Base-by-base conservation (phyloP, 92 coral and sea anemone species). In the Palythoa grandiflora region DNA sequence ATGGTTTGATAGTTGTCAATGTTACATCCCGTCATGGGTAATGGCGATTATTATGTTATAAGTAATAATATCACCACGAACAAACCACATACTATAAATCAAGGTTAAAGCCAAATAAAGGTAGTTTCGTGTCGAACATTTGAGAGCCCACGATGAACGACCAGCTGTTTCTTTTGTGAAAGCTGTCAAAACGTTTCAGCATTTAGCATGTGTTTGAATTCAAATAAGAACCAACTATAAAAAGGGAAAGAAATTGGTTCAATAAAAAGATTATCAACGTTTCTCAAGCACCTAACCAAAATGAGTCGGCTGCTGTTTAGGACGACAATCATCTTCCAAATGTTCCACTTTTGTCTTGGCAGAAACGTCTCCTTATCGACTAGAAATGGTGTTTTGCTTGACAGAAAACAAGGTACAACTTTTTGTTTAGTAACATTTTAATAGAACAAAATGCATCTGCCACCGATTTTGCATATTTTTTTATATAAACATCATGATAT, bases 381-480 rank as follows among this genome's bases (percentile, higher is more conserved):
- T 5, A 77, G 83, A 28, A 77, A 77, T 77, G 83, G 83, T 9
- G 20, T 77, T 51, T 51, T 77, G 10, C 65, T 77, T 51, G 38
- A 77, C 9, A 77, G 83, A 77, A 35, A 51, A 77, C 83, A 21
- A 77, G 83, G 83, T 77, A 77, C 2, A 37, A 16, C 2, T 76
- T 68, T 10, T 28, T 77, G 19, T 6, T 76, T 10, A 1, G 4
- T 11, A 48, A 50, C 28, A 50, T 15, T 28, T 36, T 21, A 15
- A 0, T 47, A 2, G 14, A 15, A 10, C 38, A 10, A n/a, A 39
- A 6, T 47, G 13, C n/a, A 17, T n/a, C 55, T 39, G 16, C 38
- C 9, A 17, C 17, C 16, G 9, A n/a, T n/a, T 63, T 63, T 17
- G 50, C 50, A 44, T 44, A 44, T 44, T 44, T 44, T 44, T 8